Percentiles rank a stretch among this genome's conserved stretches.
These are phyloP conservation scores for Gavia stellata DNA, from an alignment of 2,113 vertebrate genomes.

Conservation along the genomic window DNA sequence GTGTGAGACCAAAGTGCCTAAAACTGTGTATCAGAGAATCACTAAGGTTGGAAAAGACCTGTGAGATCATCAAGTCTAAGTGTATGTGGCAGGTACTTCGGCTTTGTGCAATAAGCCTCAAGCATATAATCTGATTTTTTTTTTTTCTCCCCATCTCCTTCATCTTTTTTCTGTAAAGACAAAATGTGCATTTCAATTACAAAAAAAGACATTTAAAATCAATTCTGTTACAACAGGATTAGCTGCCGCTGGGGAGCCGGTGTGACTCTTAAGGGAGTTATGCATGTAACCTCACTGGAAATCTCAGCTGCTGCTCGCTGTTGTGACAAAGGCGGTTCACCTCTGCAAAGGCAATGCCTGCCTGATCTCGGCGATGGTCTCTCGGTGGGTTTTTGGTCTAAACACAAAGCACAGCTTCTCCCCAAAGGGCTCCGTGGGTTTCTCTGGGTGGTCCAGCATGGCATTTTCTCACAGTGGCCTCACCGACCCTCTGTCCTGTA, in stretches of 20 bases:
- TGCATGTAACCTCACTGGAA: not conserved
- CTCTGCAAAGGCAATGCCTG: not conserved
- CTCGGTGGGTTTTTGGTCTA: not conserved
- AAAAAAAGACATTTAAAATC: not conserved
- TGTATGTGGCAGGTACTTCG: not conserved
- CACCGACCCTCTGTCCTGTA: not conserved
- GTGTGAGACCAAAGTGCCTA: not conserved
- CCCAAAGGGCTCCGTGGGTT: not conserved
- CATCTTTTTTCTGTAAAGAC: not conserved
- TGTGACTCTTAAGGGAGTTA: not conserved
- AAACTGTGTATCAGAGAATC: too few relatives aligned
- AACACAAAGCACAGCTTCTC: accelerated
- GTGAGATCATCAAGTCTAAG: too few relatives aligned
- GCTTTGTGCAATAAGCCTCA: not conserved
- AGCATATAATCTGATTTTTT: not conserved
- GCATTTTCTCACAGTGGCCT: not conserved
- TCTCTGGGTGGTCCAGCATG: not conserved
- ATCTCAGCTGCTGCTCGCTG: not conserved
- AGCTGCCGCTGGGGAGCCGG: not conserved
- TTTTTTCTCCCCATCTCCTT: not conserved
- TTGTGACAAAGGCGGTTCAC: not conserved
- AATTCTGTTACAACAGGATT: not conserved
- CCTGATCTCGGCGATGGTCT: accelerated
- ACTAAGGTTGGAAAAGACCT: too few relatives aligned
- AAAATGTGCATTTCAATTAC: not conserved